phyloP scores from a whole-genome alignment of 2,113 vertebrate genomes.

The Fukomys damarensis region DNA sequence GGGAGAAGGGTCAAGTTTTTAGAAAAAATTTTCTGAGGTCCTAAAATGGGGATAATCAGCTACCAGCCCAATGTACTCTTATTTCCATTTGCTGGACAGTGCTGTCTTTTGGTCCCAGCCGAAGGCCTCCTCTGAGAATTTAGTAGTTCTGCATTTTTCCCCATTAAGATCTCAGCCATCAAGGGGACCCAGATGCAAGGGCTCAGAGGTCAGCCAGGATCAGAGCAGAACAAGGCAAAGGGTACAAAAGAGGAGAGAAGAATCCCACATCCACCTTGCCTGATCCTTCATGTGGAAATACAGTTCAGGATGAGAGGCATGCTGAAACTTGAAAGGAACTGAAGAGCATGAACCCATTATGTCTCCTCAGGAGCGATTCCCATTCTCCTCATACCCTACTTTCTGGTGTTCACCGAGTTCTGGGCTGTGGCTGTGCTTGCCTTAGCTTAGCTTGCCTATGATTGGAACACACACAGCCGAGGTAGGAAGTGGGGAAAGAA shows the following conservation, averaged over 20 bases:
- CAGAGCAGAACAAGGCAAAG: background rate
- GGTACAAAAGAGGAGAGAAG: background rate
- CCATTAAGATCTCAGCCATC: background rate
- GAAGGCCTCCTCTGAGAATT: background rate
- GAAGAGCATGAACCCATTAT: conserved; percentile 46
- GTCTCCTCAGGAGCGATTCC: conserved; percentile 59
- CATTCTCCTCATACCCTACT: conserved; percentile 68
- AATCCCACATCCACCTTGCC: background rate
- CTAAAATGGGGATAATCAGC: background rate
- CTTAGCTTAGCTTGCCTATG: conserved; percentile 89
- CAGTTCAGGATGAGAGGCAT: background rate
- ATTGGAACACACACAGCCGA: conserved; percentile 88
- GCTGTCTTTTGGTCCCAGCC: background rate
- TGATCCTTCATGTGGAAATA: background rate
- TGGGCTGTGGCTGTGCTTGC: conserved; percentile 87
- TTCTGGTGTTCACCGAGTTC: conserved; percentile 88
- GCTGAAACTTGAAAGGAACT: conserved; percentile 36
- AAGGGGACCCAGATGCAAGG: background rate
- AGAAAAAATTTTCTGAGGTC: background rate
- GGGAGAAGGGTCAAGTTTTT: background rate
- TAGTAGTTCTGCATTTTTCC: background rate
- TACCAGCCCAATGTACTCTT: background rate
- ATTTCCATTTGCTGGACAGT: background rate
- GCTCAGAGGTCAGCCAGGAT: background rate
- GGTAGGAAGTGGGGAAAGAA: conserved; percentile 51